Conservation (phyloP, 64 coral and sea anemone genomes). For the Dendronephthya gigantea region DNA sequence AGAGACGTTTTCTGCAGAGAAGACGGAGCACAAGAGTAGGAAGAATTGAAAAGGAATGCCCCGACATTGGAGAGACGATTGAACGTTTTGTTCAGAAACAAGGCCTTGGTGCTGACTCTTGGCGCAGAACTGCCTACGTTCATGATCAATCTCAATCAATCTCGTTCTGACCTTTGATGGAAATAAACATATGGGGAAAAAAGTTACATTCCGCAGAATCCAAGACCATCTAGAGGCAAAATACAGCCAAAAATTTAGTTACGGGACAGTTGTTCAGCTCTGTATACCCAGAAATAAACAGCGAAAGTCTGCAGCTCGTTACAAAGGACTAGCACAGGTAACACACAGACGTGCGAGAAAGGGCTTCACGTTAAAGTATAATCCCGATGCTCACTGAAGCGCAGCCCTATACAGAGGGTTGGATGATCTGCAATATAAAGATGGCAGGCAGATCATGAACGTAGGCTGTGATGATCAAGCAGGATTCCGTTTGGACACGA, state of each 20-base stretch:
- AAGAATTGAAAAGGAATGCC: slow-evolving; percentile 17
- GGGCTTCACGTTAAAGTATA: not conserved
- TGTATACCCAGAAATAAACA: slow-evolving; percentile 6
- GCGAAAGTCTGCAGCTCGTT: not conserved
- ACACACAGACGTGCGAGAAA: slow-evolving; percentile 11
- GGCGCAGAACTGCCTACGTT: slow-evolving; percentile 9
- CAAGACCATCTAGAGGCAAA: not conserved
- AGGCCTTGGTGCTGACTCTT: slow-evolving; percentile 3
- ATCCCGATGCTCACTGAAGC: not conserved
- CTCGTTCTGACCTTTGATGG: not conserved
- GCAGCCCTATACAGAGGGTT: not conserved
- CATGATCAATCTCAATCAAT: too few species aligned
- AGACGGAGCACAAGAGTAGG: not conserved
- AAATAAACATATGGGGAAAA: slow-evolving; percentile 2
- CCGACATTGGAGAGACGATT: not conserved
- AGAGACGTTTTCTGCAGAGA: not conserved
- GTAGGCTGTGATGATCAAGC: not conserved
- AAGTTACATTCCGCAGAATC: not conserved
- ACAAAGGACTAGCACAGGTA: slow-evolving; percentile 1
- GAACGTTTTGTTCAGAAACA: not conserved
- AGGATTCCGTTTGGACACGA: not conserved
- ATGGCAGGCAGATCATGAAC: slow-evolving; percentile 9
- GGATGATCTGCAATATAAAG: slow-evolving; percentile 6
- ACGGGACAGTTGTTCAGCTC: slow-evolving; percentile 1
- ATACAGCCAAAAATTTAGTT: not conserved